Evolutionary conservation across 2,888 invertebrate species (phyloP), one percentile per base, ranked within the genome.

Genomic region (Drosophila conformis): DNA sequence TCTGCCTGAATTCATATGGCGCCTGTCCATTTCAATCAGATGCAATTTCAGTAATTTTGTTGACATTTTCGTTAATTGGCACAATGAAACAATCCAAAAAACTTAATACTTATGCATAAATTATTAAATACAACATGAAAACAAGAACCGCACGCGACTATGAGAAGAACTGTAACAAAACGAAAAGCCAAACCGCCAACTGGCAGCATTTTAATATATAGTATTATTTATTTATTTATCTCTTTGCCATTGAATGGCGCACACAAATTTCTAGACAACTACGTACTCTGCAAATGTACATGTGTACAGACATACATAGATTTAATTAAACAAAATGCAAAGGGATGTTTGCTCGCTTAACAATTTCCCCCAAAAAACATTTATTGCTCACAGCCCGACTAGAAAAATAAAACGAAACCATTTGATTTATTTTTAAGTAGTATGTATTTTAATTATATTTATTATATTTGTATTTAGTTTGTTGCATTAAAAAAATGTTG

Each of bases 371-470:
- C 49, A 52, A 53, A 52, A 31, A 35, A 38, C 25, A 57, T 54
- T 49, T 10, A 10, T 33, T 52, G 48, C 52, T 53, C 31, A 33
- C 46, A n/a, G 31, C 13, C 51, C n/a, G 21, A 56, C 25, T 11
- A 49, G 7, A 21, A 31, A 48, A 70, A 46, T 40, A 35, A 59
- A 61, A 51, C 21, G 25, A 59, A 69, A 48, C 33, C 25, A 62
- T 11, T 48, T 18, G 33, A 38, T 36, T 18, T 53, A 5, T 68
- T 61, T 87, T 78, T 76, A 82, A 73, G 80, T 85, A 80, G 80
- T 87, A 74, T 76, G 69, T 85, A 82, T 77, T 89, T 82, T 85
- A 83, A 80, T 85, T 88, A 89, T 78, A 88, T 85, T 83, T 79
- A 84, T 89, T 84, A 75, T 76, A 84, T 59, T 84, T 78, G 65